Percentiles rank a stretch among this genome's conserved stretches.
Conservation (phyloP, 2,888 invertebrate species). For the Agrochola lychnidis region DNA sequence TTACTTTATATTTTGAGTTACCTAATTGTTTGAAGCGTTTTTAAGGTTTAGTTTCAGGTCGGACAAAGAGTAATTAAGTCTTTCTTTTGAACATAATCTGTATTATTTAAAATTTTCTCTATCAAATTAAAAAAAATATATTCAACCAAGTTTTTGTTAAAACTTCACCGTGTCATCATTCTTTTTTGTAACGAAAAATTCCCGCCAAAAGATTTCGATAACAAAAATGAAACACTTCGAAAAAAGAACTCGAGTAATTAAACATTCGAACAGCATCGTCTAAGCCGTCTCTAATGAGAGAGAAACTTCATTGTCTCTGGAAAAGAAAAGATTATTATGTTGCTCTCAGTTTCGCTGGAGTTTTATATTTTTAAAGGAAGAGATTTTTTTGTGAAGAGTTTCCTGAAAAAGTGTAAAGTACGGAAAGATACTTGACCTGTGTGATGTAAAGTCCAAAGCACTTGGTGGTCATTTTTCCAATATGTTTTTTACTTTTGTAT, state of each 20-base stretch:
- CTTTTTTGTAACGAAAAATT: background rate
- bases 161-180: constrained; percentile 8
- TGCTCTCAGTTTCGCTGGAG: constrained; percentile 21
- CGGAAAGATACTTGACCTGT: constrained; percentile 25
- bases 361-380: constrained; percentile 38
- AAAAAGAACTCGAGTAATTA: constrained; percentile 67
- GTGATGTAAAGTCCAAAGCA: background rate
- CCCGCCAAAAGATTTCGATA: constrained; percentile 18
- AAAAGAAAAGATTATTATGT: constrained; percentile 44
- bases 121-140: background rate
- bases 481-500: constrained; percentile 7
- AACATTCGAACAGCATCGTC: constrained; percentile 62
- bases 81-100: background rate
- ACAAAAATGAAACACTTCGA: constrained; percentile 37
- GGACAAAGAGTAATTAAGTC: constrained; percentile 33
- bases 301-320: constrained; percentile 53
- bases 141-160: background rate
- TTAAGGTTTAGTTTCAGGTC: background rate
- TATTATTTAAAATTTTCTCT: background rate
- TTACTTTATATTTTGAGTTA: constrained; percentile 29
- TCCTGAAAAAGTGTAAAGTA: constrained; percentile 12
- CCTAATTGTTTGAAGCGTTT: constrained; percentile 12
- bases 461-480: background rate
- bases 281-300: constrained; percentile 55
- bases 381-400: constrained; percentile 32